A percentile compares a stretch with the other conserved stretches of the same genome.
These are phyloP conservation scores for Microtus pennsylvanicus DNA, from an alignment of 2,113 vertebrate species.

Conservation along the genomic window DNA sequence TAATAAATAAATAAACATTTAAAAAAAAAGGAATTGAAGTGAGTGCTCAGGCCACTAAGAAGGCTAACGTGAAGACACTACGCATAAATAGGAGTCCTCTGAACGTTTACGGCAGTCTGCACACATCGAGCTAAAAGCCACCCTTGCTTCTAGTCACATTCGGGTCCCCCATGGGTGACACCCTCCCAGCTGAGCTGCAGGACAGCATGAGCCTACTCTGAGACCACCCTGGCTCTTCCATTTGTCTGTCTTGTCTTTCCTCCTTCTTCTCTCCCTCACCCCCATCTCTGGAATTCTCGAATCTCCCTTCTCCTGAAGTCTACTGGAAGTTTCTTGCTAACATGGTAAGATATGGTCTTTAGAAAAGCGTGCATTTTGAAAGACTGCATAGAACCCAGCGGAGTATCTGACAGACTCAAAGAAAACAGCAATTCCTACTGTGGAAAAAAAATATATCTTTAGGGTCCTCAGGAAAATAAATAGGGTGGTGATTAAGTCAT, in stretches of 20 bases:
- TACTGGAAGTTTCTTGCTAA: slow-evolving; percentile 47
- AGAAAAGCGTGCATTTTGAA: slow-evolving; percentile 61
- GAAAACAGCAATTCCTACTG: slow-evolving; percentile 9
- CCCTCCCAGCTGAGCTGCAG: slow-evolving; percentile 42
- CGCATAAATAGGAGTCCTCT: slow-evolving; percentile 66
- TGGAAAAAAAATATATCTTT: slow-evolving; percentile 56
- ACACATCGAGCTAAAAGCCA: slow-evolving; percentile 65
- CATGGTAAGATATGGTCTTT: background rate
- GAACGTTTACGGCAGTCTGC: slow-evolving; percentile 58
- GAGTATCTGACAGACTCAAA: background rate
- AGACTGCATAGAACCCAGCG: background rate
- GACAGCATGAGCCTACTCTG: background rate
- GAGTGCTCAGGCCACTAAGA: slow-evolving; percentile 37
- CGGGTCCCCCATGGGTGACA: slow-evolving; percentile 53
- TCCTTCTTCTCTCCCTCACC: background rate
- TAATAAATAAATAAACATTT: no score
- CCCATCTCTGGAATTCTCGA: slow-evolving; percentile 36
- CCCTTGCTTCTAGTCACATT: slow-evolving; percentile 50
- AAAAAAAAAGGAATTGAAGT: slow-evolving; percentile 54
- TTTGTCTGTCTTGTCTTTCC: background rate
- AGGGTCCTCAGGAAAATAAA: slow-evolving; percentile 44
- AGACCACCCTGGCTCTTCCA: background rate
- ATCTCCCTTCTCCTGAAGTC: slow-evolving; percentile 38
- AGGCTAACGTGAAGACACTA: slow-evolving; percentile 36
- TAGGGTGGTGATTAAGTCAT: slow-evolving; percentile 67